Percentiles rank a stretch among this genome's conserved stretches.
These are phyloP conservation scores for Nymphalis io DNA, from an alignment of 1,140 invertebrate genomes.

Conservation along the genomic window DNA sequence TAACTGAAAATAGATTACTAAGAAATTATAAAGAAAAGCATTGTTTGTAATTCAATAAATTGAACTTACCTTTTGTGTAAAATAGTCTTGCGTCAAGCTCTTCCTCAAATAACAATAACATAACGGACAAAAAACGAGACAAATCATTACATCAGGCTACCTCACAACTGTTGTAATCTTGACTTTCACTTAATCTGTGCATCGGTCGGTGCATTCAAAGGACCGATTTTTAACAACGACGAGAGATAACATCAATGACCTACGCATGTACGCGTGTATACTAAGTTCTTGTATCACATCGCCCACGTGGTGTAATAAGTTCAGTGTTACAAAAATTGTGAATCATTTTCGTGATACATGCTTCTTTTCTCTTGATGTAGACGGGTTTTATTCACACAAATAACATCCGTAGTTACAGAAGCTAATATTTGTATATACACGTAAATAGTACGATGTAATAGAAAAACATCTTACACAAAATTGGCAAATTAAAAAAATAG, in stretches of 20 bases:
- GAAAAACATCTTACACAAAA: too few relatives aligned
- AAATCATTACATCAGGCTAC: slow-evolving; percentile 63
- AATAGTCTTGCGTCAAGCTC: background rate
- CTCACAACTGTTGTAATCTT: slow-evolving; percentile 62
- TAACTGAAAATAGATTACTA: too few relatives aligned
- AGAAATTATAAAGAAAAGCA: too few relatives aligned
- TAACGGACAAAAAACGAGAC: slow-evolving; percentile 58
- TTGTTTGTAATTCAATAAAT: too few relatives aligned
- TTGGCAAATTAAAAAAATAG: too few relatives aligned
- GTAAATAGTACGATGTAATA: too few relatives aligned
- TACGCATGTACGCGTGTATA: slow-evolving; percentile 38
- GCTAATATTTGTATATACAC: too few relatives aligned
- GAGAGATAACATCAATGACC: slow-evolving; percentile 40
- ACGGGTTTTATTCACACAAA: background rate
- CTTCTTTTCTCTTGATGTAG: background rate
- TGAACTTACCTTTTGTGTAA: too few relatives aligned
- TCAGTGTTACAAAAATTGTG: slow-evolving; percentile 22
- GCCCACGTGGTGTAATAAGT: slow-evolving; percentile 28
- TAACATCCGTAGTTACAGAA: too few relatives aligned
- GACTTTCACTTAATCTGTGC: slow-evolving; percentile 65
- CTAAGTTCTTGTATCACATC: slow-evolving; percentile 33
- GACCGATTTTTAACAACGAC: slow-evolving; percentile 45
- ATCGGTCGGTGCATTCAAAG: slow-evolving; percentile 52
- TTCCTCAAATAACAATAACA: slow-evolving; percentile 27
- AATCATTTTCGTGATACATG: slow-evolving; percentile 18